Percentiles rank a stretch among this genome's conserved stretches.
Conservation (phyloP, 2,113 vertebrate species). For the Hirundichthys speculiger region DNA sequence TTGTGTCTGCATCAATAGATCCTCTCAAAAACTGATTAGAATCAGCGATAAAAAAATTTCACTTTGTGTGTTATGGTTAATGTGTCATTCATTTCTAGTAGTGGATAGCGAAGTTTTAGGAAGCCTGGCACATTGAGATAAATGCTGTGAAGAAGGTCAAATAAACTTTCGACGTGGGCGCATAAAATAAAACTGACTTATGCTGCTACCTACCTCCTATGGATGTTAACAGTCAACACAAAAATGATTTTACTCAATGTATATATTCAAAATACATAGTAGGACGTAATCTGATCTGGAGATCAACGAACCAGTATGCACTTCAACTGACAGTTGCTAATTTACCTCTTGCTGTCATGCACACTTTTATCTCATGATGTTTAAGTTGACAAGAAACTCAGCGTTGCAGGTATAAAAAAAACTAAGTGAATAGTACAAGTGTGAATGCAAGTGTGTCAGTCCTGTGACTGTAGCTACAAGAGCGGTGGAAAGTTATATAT, state of each 20-base stretch:
- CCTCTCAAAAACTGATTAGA: not conserved
- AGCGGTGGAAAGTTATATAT: too few species aligned
- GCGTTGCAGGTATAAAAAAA: too few species aligned
- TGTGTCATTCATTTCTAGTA: not conserved
- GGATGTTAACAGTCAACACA: conserved; percentile 21
- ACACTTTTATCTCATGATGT: not conserved
- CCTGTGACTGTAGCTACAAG: too few species aligned
- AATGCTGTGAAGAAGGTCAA: not conserved
- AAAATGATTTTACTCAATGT: conserved; percentile 4
- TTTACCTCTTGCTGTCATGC: not conserved
- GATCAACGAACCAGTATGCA: not conserved
- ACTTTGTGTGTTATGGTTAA: not conserved
- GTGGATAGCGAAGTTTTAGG: not conserved
- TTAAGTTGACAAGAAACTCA: too few species aligned
- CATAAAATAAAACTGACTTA: not conserved
- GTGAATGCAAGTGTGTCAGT: too few species aligned
- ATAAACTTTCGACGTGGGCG: not conserved
- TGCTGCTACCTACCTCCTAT: too few species aligned
- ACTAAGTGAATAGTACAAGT: too few species aligned
- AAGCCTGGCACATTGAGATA: not conserved
- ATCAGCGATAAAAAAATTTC: not conserved
- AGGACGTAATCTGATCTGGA: not conserved
- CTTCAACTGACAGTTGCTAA: not conserved
- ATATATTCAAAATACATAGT: conserved; percentile 29
- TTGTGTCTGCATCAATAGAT: not conserved